Evolutionary conservation across 1,140 invertebrate genomes (phyloP), one percentile per base, ranked within the genome.

Genomic region (Dinoponera quadriceps): DNA sequence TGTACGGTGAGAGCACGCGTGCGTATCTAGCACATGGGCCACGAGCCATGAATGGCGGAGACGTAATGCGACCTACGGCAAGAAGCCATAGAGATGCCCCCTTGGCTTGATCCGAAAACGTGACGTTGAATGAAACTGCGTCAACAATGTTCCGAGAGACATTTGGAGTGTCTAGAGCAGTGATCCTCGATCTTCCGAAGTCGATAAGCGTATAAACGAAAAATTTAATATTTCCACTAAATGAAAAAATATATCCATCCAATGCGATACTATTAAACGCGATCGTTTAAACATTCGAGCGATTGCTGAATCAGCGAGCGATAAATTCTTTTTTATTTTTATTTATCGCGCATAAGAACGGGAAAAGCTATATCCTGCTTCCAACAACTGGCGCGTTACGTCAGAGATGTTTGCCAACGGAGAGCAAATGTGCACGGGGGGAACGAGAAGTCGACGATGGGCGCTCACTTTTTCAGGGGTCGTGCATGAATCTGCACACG

Each of bases 31-130:
- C 66, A 60, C 60, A 57, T 84, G 78, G 49, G 22, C 38, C 44
- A 22, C 48, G 78, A 78, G 77, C 38, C 55, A 90, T 92, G 92
- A 93, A 93, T 92, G 93, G 88, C 92, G 63, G 80, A 89, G 81
- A 89, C 83, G 92, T 93, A 93, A 93, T 90, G 63, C 74, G 90
- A 93, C 83, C 90, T 89, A 87, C 81, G 90, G 57, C 62, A 90
- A 91, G 92, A 93, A 92, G 89, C 92, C 93, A 74, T 92, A 92
- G 84, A 85, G 54, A 68, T 87, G 89, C 87, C 68, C 78, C 85
- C 77, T 38, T 27, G 62, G 57, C 54, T 20, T 49, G 44, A 86
- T 75, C 68, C 48, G 49, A 81, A 78, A 74, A 81, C 74, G 74
- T 75, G 74, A 81, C 74, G 63, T 73, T 87, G 89, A 93, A 92